A percentile compares a stretch with the other conserved stretches of the same genome.
phyloP scores from a whole-genome alignment of 2,797 vertebrate genomes.

The Emydoidea blandingii region DNA sequence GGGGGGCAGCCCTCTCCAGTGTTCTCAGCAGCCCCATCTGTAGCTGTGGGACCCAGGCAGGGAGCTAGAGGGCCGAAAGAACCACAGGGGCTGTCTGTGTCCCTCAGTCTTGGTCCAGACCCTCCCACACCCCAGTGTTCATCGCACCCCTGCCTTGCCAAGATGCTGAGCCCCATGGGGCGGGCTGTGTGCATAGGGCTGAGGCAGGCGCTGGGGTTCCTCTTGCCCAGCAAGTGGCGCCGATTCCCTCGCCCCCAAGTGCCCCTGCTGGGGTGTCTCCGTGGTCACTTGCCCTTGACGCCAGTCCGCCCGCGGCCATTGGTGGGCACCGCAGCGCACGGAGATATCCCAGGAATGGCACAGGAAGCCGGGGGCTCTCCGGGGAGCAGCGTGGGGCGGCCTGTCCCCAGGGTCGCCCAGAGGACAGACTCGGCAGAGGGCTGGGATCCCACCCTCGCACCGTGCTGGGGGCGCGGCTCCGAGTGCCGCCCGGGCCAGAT shows the following conservation, averaged over 20 bases:
- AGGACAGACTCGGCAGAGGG: neutral
- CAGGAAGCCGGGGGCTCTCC: neutral
- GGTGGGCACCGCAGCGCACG: neutral
- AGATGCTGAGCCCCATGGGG: neutral
- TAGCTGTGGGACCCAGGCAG: neutral
- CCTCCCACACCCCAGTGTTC: neutral
- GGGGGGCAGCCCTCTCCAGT: too few species aligned
- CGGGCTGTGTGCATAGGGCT: neutral
- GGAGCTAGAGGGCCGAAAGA: neutral
- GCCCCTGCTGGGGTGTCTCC: neutral
- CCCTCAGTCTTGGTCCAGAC: neutral
- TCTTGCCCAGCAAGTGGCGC: neutral
- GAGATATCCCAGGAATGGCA: neutral
- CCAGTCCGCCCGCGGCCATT: neutral
- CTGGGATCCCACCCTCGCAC: neutral
- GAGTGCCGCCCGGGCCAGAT: neutral
- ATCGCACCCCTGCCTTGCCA: neutral
- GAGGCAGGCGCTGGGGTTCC: neutral
- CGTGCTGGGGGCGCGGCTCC: too few species aligned
- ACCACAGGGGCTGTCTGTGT: neutral
- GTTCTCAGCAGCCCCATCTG: neutral
- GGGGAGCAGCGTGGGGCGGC: too few species aligned
- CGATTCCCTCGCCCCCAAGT: neutral
- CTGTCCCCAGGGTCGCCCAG: too few species aligned
- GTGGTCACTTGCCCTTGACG: neutral